Conservation (phyloP, 2,888 invertebrate species). For the Spisula solida region DNA sequence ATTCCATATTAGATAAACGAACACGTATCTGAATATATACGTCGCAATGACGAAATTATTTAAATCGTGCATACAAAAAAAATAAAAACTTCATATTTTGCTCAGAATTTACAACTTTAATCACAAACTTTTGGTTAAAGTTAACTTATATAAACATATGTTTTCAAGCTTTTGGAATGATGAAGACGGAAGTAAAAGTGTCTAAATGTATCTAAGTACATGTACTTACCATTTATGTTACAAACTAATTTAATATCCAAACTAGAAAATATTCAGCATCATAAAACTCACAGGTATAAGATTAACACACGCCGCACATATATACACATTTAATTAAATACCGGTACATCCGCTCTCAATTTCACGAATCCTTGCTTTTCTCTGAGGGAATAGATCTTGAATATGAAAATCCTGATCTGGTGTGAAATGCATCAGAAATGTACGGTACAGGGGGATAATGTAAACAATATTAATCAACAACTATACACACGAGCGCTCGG, state of each 20-base stretch:
- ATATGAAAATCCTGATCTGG: neutral
- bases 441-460: neutral
- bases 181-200: neutral
- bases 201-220: neutral
- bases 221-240: neutral
- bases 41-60: too few relatives aligned
- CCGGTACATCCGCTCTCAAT: neutral
- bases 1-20: too few relatives aligned
- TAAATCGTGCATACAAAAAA: too few relatives aligned
- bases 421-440: neutral
- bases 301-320: neutral
- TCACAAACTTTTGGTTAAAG: too few relatives aligned
- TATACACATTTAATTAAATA: neutral
- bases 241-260: neutral
- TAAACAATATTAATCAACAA: slow-evolving; percentile 14
- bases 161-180: neutral
- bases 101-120: too few relatives aligned
- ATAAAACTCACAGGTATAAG: neutral
- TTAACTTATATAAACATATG: too few relatives aligned
- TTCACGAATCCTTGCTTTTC: neutral
- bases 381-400: neutral
- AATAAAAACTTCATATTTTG: too few relatives aligned
- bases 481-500: neutral
- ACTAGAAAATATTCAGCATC: neutral
- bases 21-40: too few relatives aligned